phyloP scores from a whole-genome alignment of 1,140 invertebrate genomes.

The Eufriesea mexicana region DNA sequence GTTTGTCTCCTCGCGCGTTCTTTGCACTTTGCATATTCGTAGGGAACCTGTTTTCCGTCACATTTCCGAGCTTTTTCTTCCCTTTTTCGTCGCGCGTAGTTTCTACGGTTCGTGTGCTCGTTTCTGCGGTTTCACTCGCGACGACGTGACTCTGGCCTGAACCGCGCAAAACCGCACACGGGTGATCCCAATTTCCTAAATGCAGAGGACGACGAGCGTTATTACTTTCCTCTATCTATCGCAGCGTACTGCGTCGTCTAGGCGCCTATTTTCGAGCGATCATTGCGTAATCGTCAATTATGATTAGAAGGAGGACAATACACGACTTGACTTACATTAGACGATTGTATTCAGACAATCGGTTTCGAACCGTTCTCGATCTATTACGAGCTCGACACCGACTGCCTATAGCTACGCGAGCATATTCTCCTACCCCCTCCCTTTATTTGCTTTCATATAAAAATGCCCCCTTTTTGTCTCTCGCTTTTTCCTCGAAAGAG shows the following conservation, averaged over 20 bases:
- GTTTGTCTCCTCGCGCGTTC: not conserved
- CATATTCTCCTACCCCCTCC: too few relatives aligned
- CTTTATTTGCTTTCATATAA: too few relatives aligned
- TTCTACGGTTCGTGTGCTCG: constrained; percentile 17
- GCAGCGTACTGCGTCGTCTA: not conserved
- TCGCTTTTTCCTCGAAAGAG: not conserved
- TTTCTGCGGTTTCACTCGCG: constrained; percentile 33
- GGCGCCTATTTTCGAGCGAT: constrained; percentile 9
- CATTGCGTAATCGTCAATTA: constrained; percentile 40
- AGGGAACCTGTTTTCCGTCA: not conserved
- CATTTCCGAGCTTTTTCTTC: not conserved
- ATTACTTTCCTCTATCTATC: constrained; percentile 22
- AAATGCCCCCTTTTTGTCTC: too few relatives aligned
- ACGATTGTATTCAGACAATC: not conserved
- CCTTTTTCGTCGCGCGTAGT: not conserved
- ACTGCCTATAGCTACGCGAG: not conserved
- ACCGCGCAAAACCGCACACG: constrained; percentile 26
- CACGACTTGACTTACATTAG: not conserved
- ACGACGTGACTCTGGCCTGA: not conserved
- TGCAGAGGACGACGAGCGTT: not conserved
- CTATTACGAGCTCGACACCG: not conserved
- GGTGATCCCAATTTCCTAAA: constrained; percentile 35
- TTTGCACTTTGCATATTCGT: not conserved
- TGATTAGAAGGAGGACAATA: constrained; percentile 18
- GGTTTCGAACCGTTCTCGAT: not conserved